phyloP scores from a whole-genome alignment of 2,113 vertebrate genomes.

The Orientallactaga bullata region DNA sequence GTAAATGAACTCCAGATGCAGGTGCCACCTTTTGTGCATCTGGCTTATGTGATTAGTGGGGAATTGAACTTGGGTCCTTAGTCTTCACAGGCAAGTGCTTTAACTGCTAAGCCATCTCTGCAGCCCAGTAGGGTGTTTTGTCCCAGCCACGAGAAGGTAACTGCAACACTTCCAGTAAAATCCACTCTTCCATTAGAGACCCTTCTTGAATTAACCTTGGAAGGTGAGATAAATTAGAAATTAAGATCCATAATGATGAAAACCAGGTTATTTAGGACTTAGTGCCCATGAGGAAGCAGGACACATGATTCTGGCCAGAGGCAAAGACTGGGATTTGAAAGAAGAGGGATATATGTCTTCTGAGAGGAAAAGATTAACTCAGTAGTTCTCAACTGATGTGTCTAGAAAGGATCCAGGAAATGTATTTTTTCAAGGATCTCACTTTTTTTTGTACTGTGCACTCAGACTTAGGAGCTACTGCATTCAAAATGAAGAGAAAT shows the following conservation, averaged over 20 bases:
- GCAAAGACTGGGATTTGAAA: neutral
- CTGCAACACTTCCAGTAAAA: neutral
- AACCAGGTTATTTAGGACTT: neutral
- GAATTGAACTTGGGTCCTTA: too few relatives aligned
- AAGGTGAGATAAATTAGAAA: neutral
- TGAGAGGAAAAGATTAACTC: neutral
- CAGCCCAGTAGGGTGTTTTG: too few relatives aligned
- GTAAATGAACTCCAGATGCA: too few relatives aligned
- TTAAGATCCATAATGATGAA: neutral
- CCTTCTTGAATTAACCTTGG: neutral
- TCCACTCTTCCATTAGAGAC: neutral
- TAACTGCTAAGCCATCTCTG: too few relatives aligned
- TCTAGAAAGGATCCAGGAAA: neutral
- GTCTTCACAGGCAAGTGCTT: too few relatives aligned
- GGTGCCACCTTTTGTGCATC: too few relatives aligned
- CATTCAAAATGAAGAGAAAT: neutral
- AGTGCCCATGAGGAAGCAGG: neutral
- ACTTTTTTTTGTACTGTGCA: neutral
- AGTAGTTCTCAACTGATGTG: neutral
- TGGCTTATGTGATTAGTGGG: too few relatives aligned
- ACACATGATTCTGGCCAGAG: neutral
- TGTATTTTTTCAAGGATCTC: neutral
- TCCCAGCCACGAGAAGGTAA: too few relatives aligned
- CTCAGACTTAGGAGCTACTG: neutral
- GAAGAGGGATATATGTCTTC: too few relatives aligned